Conservation (phyloP, 2,888 invertebrate species). For the Aphidius colemani region DNA sequence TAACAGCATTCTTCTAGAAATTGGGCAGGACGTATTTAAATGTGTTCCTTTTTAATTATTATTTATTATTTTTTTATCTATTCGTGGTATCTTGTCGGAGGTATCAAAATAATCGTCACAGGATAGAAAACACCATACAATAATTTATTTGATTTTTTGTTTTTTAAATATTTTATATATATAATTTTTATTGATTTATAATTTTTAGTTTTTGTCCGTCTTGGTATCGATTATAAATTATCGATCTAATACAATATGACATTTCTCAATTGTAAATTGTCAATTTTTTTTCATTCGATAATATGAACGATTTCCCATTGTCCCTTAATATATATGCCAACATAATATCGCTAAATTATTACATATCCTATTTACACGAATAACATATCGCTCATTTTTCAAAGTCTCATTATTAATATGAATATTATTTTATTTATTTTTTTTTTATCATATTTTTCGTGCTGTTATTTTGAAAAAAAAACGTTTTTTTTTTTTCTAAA, state of each 20-base stretch:
- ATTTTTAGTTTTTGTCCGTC: conserved; percentile 27
- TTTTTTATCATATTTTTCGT: conserved; percentile 29
- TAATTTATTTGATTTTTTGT: conserved; percentile 33
- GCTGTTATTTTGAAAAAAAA: conserved; percentile 7
- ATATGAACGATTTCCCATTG: conserved; percentile 29
- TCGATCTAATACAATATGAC: conserved; percentile 32
- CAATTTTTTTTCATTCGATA: conserved; percentile 5
- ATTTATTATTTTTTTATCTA: conserved; percentile 15
- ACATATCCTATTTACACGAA: conserved; percentile 57
- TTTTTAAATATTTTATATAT: conserved; percentile 26
- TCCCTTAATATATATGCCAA: conserved; percentile 26
- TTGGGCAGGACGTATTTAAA: conserved; percentile 44
- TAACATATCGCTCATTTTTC: conserved; percentile 50
- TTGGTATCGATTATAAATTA: conserved; percentile 21
- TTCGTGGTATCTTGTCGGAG: conserved; percentile 36
- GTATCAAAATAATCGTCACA: conserved; percentile 55
- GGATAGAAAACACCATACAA: conserved; percentile 54
- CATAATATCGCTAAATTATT: conserved; percentile 41
- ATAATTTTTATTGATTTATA: conserved; percentile 33
- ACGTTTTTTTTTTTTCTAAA: conserved; percentile 12
- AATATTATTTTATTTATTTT: conserved; percentile 30
- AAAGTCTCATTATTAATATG: conserved; percentile 36
- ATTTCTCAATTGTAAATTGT: conserved; percentile 27
- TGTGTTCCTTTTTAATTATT: conserved; percentile 23
- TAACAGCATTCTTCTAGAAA: conserved; percentile 49